A percentile compares a stretch with the other conserved stretches of the same genome.
These are phyloP conservation scores for Entomyzon cyanotis DNA, from an alignment of 2,113 vertebrate species.

Conservation along the genomic window DNA sequence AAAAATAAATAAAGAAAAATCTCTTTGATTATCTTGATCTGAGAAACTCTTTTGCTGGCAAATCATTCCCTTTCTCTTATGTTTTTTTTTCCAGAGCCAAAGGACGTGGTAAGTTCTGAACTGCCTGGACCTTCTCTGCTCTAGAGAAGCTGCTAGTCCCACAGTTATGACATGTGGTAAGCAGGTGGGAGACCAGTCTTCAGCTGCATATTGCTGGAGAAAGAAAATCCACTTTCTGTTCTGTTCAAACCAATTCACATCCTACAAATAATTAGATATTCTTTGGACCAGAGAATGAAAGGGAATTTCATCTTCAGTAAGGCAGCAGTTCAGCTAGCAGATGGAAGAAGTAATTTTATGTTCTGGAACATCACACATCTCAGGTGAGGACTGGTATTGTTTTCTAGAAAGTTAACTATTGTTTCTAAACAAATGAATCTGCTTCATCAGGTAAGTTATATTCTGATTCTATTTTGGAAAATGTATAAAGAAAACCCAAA, in stretches of 20 bases:
- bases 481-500: neutral
- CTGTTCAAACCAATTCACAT: neutral
- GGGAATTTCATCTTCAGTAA: neutral
- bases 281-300: slow-evolving; percentile 9
- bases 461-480: neutral
- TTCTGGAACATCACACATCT: neutral
- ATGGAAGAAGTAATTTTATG: neutral
- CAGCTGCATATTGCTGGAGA: neutral
- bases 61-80: slow-evolving; percentile 20
- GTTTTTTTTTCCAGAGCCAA: slow-evolving; percentile 54
- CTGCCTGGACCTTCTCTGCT: neutral
- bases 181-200: slow-evolving; percentile 27
- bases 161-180: slow-evolving; percentile 22
- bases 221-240: neutral
- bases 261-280: slow-evolving; percentile 29
- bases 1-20: neutral
- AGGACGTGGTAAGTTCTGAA: slow-evolving; percentile 41
- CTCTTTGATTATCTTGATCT: slow-evolving; percentile 59
- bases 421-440: neutral
- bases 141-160: neutral
- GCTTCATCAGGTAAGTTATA: neutral
- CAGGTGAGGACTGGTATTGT: neutral
- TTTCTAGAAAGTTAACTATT: neutral
- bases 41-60: slow-evolving; percentile 43
- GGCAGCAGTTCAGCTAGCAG: neutral